Base-by-base conservation (phyloP, 2,797 vertebrate species). In the Anisognathus igniventris region DNA sequence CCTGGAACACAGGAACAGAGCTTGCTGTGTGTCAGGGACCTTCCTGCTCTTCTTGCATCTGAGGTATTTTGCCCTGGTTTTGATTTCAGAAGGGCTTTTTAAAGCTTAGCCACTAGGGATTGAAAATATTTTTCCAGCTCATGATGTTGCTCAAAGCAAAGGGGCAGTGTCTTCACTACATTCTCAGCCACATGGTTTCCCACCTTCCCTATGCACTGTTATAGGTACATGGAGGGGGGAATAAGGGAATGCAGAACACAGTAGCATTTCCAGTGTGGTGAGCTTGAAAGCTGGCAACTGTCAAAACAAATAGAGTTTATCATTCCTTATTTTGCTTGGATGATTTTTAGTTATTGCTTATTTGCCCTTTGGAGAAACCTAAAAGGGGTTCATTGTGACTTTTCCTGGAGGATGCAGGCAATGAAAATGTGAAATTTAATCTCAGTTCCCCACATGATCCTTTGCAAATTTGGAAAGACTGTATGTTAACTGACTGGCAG, bases 1-100 rank as follows among this genome's bases (percentile, higher is more conserved):
- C 82, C 92, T 91, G 70, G 42, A 87, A 92, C 50, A 39, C 39
- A 19, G n/a, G 71, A 76, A 86, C 88, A 93, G 60, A 94, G 79
- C 74, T 54, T 50, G 35, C 48, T 92, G 50, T 92, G 86, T 96
- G 76, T 91, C 0, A 0, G 25, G 42, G 40, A 45, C 37, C n/a
- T 81, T 67, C 78, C 84, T 88, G 66, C 74, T 95, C 61, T 81
- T 25, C 27, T 71, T 73, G 40, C 62, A 42, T 66, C 54, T 56
- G 70, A 62, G 50, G 4, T 74, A 10, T 83, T 91, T 85, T 71
- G 22, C 35, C 13, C 33, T 62, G 37, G 10, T 62, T 92, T 60
- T 90, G 17, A 37, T 78, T 90, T 88, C 44, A 17, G 24, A 68
- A 65, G 25, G 12, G 22, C 14, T 83, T 93, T 62, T 77, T 50